Conservation (phyloP, 2,888 invertebrate genomes). For the Agrotis exclamationis region DNA sequence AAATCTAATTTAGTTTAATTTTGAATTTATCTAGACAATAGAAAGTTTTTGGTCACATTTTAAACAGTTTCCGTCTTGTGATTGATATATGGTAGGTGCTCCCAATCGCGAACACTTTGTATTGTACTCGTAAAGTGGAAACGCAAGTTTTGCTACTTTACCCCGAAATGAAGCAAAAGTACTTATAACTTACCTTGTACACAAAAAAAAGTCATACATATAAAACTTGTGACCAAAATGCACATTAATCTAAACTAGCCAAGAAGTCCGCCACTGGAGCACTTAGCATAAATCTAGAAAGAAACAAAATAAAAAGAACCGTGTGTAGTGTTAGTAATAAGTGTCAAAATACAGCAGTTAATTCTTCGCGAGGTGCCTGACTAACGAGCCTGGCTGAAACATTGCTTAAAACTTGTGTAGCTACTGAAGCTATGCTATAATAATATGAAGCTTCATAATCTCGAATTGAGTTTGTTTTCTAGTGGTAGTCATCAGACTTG, state of each 20-base stretch:
- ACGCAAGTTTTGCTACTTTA: background rate
- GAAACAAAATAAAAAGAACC: slow-evolving; percentile 70
- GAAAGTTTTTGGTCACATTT: too few species aligned
- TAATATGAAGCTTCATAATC: background rate
- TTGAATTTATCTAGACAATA: too few species aligned
- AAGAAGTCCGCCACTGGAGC: slow-evolving; percentile 60
- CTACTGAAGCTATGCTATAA: slow-evolving; percentile 38
- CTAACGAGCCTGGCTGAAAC: slow-evolving; percentile 85
- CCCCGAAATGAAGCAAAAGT: background rate
- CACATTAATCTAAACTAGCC: slow-evolving; percentile 52
- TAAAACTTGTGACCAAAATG: slow-evolving; percentile 31
- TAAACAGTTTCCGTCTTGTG: too few species aligned
- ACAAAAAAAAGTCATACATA: slow-evolving; percentile 2
- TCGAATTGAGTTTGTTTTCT: background rate
- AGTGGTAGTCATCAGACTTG: background rate
- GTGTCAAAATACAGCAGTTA: slow-evolving; percentile 88
- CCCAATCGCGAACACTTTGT: too few species aligned
- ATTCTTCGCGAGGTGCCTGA: slow-evolving; percentile 86
- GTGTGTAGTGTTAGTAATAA: slow-evolving; percentile 81
- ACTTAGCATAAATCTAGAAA: slow-evolving; percentile 74
- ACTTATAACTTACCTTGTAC: slow-evolving; percentile 24
- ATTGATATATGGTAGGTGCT: too few species aligned
- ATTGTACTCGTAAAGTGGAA: background rate
- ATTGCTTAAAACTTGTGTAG: slow-evolving; percentile 65
- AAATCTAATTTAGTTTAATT: too few species aligned